Evolutionary conservation across 2,888 invertebrate species (phyloP), one percentile per base, ranked within the genome.

Genomic region (Nasonovia ribisnigri): DNA sequence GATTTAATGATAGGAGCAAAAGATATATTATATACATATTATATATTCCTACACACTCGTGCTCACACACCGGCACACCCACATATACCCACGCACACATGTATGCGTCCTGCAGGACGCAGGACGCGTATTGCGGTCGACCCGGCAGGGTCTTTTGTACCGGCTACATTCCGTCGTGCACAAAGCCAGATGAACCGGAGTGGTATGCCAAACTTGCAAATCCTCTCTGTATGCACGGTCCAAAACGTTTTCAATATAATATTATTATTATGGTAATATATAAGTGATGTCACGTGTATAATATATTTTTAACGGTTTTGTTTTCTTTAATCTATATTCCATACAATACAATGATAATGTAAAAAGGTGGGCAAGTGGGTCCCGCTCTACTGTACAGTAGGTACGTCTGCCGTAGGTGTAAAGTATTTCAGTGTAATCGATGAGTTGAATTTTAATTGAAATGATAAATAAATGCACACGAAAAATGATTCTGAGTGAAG

Each of bases 1-100:
- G 90, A 93, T 93, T 93, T 90, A 86, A 90, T 67, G 57, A 90
- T 86, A 90, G 93, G 60, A 90, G 57, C 89, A 84, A 84, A 89
- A 48, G 13, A 29, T 43, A 67, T 24, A 42, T 42, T 16, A 77
- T 20, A 60, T 60, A 60, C 43, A 46, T n/a, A 87, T 20, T 8
- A 48, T 54, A 57, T 91, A 60, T 46, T 20, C n/a, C 20, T 86
- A 57, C 20, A 43, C 36, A 36, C 11, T 43, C 54, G 24, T 29
- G 43, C 16, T 26, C 57, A 43, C 42, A 57, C 36, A 8, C 57
- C 8, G 11, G 6, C 8, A 67, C 86, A 42, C 36, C 8, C 8
- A 13, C 36, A 54, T 20, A 5, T 6, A 11, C 48, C 26, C 60
- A 10, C 24, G 6, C 29, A 36, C 48, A 67, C 16, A 24, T 36